Percentiles rank a stretch among this genome's conserved stretches.
Evolutionary conservation across 2,888 invertebrate genomes (phyloP).

Genomic region (Diaphora mendica): DNA sequence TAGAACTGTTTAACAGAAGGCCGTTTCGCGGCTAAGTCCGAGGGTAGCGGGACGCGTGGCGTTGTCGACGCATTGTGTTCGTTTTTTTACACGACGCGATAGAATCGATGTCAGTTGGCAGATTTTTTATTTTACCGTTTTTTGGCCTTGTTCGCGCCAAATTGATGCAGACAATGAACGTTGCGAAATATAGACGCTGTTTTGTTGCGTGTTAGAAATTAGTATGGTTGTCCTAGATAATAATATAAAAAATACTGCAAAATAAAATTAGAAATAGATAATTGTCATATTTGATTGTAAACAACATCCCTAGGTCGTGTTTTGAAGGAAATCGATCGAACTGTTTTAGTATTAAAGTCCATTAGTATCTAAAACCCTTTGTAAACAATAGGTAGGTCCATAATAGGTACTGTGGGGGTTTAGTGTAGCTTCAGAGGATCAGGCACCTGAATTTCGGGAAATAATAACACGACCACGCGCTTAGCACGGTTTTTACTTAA

Average conservation of each 20-base stretch:
- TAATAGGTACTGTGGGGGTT: too few species aligned
- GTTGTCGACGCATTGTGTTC: slow-evolving; percentile 78
- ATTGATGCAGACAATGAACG: slow-evolving; percentile 46
- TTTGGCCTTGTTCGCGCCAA: slow-evolving; percentile 78
- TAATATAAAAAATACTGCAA: not conserved
- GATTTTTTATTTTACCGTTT: slow-evolving; percentile 85
- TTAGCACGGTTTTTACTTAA: too few species aligned
- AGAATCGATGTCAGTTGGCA: slow-evolving; percentile 86
- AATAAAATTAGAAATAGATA: not conserved
- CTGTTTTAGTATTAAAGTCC: not conserved
- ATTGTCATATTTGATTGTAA: too few species aligned
- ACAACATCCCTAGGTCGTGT: not conserved
- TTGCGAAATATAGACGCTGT: slow-evolving; percentile 30
- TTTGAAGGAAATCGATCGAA: not conserved
- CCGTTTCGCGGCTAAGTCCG: slow-evolving; percentile 53
- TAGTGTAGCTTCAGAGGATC: too few species aligned
- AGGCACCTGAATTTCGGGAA: too few species aligned
- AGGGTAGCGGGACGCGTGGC: slow-evolving; percentile 83
- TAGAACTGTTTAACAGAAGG: slow-evolving; percentile 63
- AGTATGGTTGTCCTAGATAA: slow-evolving; percentile 29
- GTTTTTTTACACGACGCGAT: slow-evolving; percentile 79
- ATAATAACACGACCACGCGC: too few species aligned
- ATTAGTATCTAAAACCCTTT: not conserved
- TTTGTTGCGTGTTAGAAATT: slow-evolving; percentile 36
- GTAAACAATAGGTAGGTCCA: not conserved